phyloP scores from a whole-genome alignment of 2,113 vertebrate species.

The Tyto alba region DNA sequence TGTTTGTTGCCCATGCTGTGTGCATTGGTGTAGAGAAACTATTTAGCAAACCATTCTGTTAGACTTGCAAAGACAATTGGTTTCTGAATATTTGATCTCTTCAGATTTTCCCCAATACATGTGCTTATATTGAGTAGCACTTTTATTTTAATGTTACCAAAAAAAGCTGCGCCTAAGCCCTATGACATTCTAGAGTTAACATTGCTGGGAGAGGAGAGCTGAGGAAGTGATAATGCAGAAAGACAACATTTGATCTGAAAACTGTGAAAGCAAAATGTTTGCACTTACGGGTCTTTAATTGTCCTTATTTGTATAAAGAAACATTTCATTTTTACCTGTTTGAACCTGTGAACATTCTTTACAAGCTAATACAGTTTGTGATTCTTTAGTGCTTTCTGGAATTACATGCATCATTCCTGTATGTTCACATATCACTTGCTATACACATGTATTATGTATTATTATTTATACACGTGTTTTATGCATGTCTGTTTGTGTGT shows the following conservation, averaged over 20 bases:
- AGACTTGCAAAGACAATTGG: neutral
- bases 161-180: neutral
- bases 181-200: rapidly evolving
- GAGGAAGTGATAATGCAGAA: neutral
- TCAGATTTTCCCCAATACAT: neutral
- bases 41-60: neutral
- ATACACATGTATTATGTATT: neutral
- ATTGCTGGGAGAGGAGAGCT: neutral
- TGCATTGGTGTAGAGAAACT: neutral
- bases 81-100: neutral
- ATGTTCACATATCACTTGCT: neutral
- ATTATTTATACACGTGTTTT: neutral
- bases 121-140: neutral
- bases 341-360: neutral
- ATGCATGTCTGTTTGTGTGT: neutral
- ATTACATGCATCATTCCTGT: neutral
- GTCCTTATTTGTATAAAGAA: neutral
- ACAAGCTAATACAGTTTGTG: neutral
- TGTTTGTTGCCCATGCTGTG: neutral
- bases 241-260: neutral
- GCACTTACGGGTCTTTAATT: neutral
- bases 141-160: neutral
- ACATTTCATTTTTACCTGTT: neutral
- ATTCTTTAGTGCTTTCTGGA: neutral
- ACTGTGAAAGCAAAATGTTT: neutral